Percentiles rank a stretch among this genome's conserved stretches.
phyloP scores from a whole-genome alignment of 2,797 vertebrate species.

The Steatocranus sp. region DNA sequence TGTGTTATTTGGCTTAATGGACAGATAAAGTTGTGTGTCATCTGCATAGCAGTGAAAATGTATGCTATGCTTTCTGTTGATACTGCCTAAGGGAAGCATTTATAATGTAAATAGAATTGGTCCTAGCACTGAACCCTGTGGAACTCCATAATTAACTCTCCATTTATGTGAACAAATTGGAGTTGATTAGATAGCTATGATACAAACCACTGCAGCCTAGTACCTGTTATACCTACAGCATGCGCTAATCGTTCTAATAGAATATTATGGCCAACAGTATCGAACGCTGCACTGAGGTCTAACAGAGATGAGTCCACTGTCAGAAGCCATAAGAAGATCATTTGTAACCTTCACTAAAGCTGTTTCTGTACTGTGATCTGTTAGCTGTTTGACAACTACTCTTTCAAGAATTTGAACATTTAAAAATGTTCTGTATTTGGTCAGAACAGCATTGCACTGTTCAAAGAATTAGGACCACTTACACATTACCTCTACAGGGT shows the following conservation, averaged over 20 bases:
- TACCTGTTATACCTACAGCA: neutral
- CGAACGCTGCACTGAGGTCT: neutral
- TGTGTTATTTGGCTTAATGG: neutral
- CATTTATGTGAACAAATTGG: neutral
- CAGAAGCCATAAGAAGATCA: neutral
- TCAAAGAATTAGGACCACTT: neutral
- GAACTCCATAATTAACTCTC: neutral
- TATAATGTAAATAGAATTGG: neutral
- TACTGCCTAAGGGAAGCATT: neutral
- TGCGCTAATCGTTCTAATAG: accelerated
- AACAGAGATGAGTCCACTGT: neutral
- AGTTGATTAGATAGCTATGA: neutral
- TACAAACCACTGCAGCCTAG: neutral
- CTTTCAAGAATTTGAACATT: neutral
- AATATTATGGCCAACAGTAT: accelerated
- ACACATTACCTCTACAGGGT: neutral
- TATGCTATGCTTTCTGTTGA: neutral
- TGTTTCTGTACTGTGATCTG: neutral
- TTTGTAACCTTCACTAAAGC: neutral
- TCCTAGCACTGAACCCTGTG: neutral
- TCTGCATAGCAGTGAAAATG: neutral
- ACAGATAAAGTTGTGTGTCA: neutral
- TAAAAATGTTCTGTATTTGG: neutral
- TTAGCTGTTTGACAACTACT: neutral
- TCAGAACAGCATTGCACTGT: neutral